Evolutionary conservation across 2,113 vertebrate species (phyloP).

Genomic region (Dolichallabes microphthalmus): DNA sequence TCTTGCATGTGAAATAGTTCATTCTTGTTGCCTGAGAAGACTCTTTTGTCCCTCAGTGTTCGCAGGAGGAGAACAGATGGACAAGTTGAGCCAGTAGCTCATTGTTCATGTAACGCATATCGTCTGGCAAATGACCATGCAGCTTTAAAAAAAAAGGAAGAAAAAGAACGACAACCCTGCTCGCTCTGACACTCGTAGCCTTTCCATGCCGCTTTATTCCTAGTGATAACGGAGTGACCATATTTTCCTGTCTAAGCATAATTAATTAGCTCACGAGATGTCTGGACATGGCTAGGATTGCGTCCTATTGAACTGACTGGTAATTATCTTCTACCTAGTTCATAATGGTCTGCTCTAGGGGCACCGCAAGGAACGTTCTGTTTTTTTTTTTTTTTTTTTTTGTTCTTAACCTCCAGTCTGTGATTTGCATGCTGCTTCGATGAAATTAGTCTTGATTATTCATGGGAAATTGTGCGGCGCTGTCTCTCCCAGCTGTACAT

Average conservation of each 20-base stretch:
- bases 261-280: not conserved
- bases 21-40: conserved; percentile 33
- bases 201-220: not conserved
- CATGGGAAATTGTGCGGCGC: not conserved
- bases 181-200: not conserved
- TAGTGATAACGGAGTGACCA: not conserved
- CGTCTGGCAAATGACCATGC: conserved; percentile 47
- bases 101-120: conserved; percentile 43
- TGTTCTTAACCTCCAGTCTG: conserved; percentile 2
- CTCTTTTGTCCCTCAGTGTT: conserved; percentile 18
- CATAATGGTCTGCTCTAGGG: not conserved
- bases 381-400: not conserved
- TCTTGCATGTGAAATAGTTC: conserved; percentile 27
- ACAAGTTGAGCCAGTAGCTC: conserved; percentile 37
- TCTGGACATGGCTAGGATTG: not conserved
- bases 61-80: conserved; percentile 54
- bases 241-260: not conserved
- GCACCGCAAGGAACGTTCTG: not conserved
- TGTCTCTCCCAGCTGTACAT: not conserved
- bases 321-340: conserved; percentile 10
- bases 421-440: conserved; percentile 21
- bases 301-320: not conserved
- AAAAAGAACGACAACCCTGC: not conserved
- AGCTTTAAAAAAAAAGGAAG: conserved; percentile 21
- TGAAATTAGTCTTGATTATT: conserved; percentile 23